Evolutionary conservation across 2,888 invertebrate species (phyloP), one percentile per base, ranked within the genome.

Genomic region (Diloba caeruleocephala): DNA sequence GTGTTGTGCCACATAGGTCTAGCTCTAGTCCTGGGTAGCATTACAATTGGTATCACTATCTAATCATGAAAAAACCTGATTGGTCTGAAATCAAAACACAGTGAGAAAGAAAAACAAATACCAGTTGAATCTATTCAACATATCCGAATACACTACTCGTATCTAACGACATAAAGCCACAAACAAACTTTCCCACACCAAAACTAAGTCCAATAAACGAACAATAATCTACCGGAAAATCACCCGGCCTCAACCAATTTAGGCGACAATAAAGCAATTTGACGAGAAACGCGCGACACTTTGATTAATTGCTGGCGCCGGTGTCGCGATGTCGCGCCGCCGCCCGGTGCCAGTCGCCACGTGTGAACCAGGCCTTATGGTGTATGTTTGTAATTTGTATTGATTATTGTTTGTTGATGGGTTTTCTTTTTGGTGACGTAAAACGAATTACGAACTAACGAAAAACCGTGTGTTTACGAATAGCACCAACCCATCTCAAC

Each of bases 271-370:
- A 71, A 74, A 74, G 68, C 64, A 67, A 74, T 74, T 72, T 71
- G 69, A 61, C 53, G 64, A 71, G 58, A 68, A 67, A 74, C 76
- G 69, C 60, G 79, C 76, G 78, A 81, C 81, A 74, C 60, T 49
- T 69, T 83, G 84, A 84, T 84, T 84, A 84, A 84, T 84, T 79
- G 81, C 45, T 36, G 62, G 68, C 76, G 65, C 54, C 62, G 14
- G 55, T 82, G 84, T 82, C 81, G 84, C 81, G 82, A 82, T 82
- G 84, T 84, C 84, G 82, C 84, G 78, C 71, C 72, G 78, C 71
- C 72, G 74, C 70, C 70, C 74, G 46, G 43, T 68, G 57, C 78
- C 70, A 71, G 67, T 49, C 72, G 66, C 45, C 10, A 44, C 82
- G 81, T 83, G 84, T 78, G 84, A 84, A 81, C 77, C 17, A 17